Percentiles rank a stretch among this genome's conserved stretches.
phyloP scores from a whole-genome alignment of 2,888 invertebrate species.

The Microctonus aethiopoides region DNA sequence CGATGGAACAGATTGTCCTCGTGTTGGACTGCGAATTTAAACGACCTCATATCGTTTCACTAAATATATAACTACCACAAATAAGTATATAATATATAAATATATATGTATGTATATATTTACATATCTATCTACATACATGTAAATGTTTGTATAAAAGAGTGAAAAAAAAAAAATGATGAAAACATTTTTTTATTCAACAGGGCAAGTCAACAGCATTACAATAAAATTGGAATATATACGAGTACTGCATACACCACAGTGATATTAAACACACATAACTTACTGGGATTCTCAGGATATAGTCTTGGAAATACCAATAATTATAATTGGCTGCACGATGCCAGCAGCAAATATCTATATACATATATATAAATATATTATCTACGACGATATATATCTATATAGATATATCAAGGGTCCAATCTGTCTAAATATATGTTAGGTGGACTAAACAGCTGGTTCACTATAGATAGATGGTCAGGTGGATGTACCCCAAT shows the following conservation, averaged over 20 bases:
- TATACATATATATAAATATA: conserved; percentile 25
- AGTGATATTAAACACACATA: not conserved
- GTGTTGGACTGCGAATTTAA: conserved; percentile 37
- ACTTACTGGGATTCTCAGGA: not conserved
- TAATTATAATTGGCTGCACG: conserved; percentile 21
- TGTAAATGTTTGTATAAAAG: not conserved
- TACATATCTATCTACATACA: conserved; percentile 1
- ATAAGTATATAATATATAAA: not conserved
- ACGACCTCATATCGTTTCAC: conserved; percentile 39
- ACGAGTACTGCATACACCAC: not conserved
- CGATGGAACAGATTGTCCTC: conserved; percentile 34
- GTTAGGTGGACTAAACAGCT: conserved; percentile 41
- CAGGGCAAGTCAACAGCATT: not conserved
- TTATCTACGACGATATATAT: not conserved
- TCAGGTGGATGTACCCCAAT: conserved; percentile 30
- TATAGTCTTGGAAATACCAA: not conserved
- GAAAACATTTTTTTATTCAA: too few species aligned
- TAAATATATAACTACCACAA: too few species aligned
- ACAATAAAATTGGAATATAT: not conserved
- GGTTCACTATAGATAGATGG: conserved; percentile 29
- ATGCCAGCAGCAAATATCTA: not conserved
- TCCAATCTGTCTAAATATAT: conserved; percentile 44
- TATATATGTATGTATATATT: not conserved
- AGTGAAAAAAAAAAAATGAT: not conserved
- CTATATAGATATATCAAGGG: conserved; percentile 35